These are phyloP conservation scores for Ovis aries DNA, from an alignment of 2,113 vertebrate species.

Conservation along the genomic window DNA sequence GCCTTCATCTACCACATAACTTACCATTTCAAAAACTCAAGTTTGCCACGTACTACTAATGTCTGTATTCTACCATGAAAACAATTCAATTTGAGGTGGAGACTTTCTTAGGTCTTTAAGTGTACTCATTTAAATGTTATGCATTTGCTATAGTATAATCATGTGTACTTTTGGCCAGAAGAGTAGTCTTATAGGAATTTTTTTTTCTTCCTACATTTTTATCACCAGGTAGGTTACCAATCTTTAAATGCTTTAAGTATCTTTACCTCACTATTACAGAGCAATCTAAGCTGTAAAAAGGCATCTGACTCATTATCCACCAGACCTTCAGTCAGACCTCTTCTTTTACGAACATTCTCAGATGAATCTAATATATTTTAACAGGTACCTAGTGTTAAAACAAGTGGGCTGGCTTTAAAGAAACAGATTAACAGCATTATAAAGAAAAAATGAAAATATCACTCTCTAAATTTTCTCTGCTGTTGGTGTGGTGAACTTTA, in stretches of 20 bases:
- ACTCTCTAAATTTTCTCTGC: conserved; percentile 77
- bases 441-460: conserved; percentile 75
- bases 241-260: conserved; percentile 73
- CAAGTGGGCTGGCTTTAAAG: conserved; percentile 77
- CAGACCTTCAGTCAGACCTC: conserved; percentile 93
- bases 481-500: conserved; percentile 77
- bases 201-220: conserved; percentile 38
- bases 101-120: conserved; percentile 46
- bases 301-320: conserved; percentile 83
- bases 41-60: conserved; percentile 41
- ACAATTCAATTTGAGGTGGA: not conserved
- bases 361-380: conserved; percentile 96
- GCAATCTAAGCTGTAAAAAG: conserved; percentile 85
- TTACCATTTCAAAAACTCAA: conserved; percentile 59
- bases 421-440: conserved; percentile 78
- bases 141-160: conserved; percentile 40
- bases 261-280: conserved; percentile 92
- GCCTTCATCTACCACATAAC: conserved; percentile 64
- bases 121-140: conserved; percentile 52
- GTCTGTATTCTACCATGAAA: conserved; percentile 12
- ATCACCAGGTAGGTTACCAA: conserved; percentile 41
- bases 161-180: conserved; percentile 45
- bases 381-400: conserved; percentile 90
- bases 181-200: conserved; percentile 48
- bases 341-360: conserved; percentile 99